These are phyloP conservation scores for Microcebus ravelobensis DNA, from an alignment of 2,113 vertebrate species.

Conservation along the genomic window DNA sequence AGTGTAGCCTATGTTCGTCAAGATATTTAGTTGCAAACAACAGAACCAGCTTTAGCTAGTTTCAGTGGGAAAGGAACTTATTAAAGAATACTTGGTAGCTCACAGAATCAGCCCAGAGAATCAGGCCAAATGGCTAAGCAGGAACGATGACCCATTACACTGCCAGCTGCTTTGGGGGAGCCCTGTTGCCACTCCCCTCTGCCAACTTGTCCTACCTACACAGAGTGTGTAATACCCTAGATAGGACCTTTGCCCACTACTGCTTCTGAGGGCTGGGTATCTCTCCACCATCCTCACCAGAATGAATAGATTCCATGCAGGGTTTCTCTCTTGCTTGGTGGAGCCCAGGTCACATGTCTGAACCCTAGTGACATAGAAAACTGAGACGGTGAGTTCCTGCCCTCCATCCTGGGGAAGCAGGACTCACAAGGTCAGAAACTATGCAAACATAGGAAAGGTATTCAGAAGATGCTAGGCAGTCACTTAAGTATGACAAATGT, in stretches of 20 bases:
- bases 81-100: background rate
- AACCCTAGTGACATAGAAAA: background rate
- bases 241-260: fast-evolving
- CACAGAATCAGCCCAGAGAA: background rate
- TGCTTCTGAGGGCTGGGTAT: background rate
- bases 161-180: background rate
- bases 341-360: background rate
- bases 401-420: background rate
- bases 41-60: background rate
- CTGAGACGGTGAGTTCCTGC: background rate
- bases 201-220: background rate
- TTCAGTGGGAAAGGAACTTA: background rate
- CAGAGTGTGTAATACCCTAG: too few relatives aligned
- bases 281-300: background rate
- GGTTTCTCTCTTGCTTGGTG: background rate
- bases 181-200: background rate
- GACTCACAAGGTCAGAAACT: background rate
- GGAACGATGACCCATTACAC: background rate
- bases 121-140: background rate
- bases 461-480: background rate
- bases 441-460: background rate
- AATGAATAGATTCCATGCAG: background rate
- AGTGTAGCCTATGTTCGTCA: background rate
- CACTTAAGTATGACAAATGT: background rate
- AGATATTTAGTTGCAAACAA: background rate